Conservation (phyloP, 2,797 vertebrate species). For the Hippoglossus hippoglossus region DNA sequence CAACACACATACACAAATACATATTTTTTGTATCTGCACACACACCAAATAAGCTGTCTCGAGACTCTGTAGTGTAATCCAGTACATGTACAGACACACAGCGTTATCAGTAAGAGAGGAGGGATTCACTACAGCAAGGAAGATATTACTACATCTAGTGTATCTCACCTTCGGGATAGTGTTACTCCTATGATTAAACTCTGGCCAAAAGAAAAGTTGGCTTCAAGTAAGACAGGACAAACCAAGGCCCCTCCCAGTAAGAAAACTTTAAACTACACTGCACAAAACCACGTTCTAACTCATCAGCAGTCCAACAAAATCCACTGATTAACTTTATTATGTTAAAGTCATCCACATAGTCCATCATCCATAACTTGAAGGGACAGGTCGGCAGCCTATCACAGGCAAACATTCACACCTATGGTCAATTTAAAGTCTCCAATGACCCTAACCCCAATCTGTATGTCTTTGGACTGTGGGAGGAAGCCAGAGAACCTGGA, state of each 20-base stretch:
- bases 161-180: constrained; percentile 61
- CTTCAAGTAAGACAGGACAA: constrained; percentile 18
- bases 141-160: constrained; percentile 69
- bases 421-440: too few species aligned
- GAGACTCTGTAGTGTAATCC: constrained; percentile 53
- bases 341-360: too few species aligned
- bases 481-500: too few species aligned
- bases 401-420: too few species aligned
- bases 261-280: background rate
- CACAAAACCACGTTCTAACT: background rate
- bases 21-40: constrained; percentile 27
- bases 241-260: background rate
- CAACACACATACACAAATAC: constrained; percentile 55
- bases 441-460: too few species aligned
- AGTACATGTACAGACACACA: constrained; percentile 49
- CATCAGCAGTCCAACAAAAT: background rate
- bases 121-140: constrained; percentile 60
- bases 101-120: constrained; percentile 62
- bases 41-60: constrained; percentile 54
- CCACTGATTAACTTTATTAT: background rate
- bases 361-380: too few species aligned
- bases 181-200: constrained; percentile 59
- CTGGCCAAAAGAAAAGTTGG: constrained; percentile 60
- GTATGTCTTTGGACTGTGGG: too few species aligned
- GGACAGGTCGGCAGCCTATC: too few species aligned